A percentile compares a stretch with the other conserved stretches of the same genome.
These are phyloP conservation scores for Sarotherodon lohbergeri DNA, from an alignment of 2,113 vertebrate species.

Conservation along the genomic window DNA sequence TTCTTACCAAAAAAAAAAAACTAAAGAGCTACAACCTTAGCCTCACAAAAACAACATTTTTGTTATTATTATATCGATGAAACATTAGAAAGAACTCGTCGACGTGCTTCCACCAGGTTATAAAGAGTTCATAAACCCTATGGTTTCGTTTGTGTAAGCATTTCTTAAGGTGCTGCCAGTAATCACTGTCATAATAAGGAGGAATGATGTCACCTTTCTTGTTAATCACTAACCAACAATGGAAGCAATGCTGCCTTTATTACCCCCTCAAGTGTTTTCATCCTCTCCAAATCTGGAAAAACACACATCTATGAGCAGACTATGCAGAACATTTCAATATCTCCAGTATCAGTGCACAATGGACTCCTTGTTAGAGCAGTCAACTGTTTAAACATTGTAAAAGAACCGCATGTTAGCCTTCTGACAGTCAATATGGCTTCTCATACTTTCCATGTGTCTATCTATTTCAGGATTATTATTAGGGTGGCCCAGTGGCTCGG, in stretches of 20 bases:
- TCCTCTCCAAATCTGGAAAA: constrained; percentile 9
- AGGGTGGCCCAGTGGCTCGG: neutral
- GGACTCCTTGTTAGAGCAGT: neutral
- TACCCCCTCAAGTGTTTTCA: neutral
- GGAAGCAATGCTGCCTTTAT: neutral
- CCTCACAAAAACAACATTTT: neutral
- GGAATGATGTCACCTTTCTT: constrained; percentile 31
- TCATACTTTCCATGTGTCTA: neutral
- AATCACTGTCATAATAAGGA: constrained; percentile 14
- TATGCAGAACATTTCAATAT: neutral
- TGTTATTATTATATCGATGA: neutral
- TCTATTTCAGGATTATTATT: neutral
- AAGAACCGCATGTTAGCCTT: neutral
- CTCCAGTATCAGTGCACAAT: neutral
- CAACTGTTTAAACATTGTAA: neutral
- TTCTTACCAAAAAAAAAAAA: neutral
- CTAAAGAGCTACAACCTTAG: neutral
- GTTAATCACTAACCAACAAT: constrained; percentile 33
- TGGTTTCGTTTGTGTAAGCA: neutral
- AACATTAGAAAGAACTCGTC: neutral
- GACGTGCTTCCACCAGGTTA: neutral
- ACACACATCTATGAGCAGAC: neutral
- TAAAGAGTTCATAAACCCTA: neutral
- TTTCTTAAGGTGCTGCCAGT: neutral
- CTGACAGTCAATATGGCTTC: neutral